phyloP scores from a whole-genome alignment of 92 coral and sea anemone species.

The Micromussa lordhowensis region DNA sequence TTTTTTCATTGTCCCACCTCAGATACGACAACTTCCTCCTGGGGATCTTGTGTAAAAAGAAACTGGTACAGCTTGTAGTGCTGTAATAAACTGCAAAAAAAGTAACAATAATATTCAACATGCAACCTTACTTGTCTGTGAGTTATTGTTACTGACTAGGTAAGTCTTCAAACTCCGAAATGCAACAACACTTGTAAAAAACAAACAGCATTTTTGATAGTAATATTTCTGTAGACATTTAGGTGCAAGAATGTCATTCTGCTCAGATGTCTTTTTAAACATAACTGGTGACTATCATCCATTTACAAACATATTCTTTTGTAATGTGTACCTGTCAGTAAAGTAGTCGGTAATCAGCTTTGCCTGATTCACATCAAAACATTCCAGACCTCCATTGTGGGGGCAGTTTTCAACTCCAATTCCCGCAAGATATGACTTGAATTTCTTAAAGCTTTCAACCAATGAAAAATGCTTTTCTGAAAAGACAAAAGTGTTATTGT shows the following conservation, averaged over 20 bases:
- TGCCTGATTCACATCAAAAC: constrained; percentile 86
- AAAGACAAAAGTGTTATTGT: not conserved
- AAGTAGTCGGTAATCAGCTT: constrained; percentile 85
- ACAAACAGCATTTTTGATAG: too few species aligned
- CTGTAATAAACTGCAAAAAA: constrained; percentile 76
- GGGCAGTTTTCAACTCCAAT: constrained; percentile 85
- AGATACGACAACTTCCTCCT: constrained; percentile 71
- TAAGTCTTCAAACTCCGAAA: too few species aligned
- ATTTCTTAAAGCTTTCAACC: constrained; percentile 71
- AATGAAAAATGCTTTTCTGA: constrained; percentile 81
- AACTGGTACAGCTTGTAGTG: constrained; percentile 93
- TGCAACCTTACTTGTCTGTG: not conserved
- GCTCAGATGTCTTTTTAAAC: too few species aligned
- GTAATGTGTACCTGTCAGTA: constrained; percentile 77
- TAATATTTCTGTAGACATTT: too few species aligned
- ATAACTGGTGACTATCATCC: not conserved
- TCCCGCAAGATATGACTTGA: constrained; percentile 76
- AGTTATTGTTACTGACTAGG: too few species aligned
- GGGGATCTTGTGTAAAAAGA: constrained; percentile 80
- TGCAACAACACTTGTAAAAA: too few species aligned
- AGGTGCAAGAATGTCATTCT: too few species aligned
- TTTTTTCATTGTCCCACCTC: constrained; percentile 59
- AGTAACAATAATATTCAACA: not conserved
- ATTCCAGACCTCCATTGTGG: constrained; percentile 87
- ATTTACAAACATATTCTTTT: not conserved